phyloP scores from a whole-genome alignment of 2,888 invertebrate species.

The Leptogaster cylindrica region DNA sequence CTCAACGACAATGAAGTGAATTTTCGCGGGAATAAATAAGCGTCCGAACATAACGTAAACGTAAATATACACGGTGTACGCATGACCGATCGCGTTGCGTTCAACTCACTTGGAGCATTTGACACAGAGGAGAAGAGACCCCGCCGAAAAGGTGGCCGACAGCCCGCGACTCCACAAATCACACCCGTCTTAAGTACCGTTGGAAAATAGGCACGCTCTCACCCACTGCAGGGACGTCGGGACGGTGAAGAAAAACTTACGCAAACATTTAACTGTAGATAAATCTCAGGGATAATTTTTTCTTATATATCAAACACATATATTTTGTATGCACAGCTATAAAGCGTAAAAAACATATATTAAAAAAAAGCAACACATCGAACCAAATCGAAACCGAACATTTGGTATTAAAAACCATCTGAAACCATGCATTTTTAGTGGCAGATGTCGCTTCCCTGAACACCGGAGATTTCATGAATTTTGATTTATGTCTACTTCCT shows the following conservation, averaged over 20 bases:
- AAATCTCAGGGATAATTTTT: background rate
- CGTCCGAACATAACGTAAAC: constrained; percentile 16
- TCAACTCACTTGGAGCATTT: constrained; percentile 19
- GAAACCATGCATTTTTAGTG: background rate
- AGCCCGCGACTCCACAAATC: background rate
- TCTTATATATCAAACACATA: too few relatives aligned
- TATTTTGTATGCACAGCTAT: too few relatives aligned
- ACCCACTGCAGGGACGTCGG: constrained; percentile 3
- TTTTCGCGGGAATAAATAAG: constrained; percentile 39
- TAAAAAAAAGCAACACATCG: constrained; percentile 12
- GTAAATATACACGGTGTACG: constrained; percentile 34
- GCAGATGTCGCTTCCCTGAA: constrained; percentile 25
- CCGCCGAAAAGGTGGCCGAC: constrained; percentile 6
- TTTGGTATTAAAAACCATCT: background rate
- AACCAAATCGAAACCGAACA: constrained; percentile 10
- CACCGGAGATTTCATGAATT: constrained; percentile 18
- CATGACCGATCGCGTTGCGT: constrained; percentile 37
- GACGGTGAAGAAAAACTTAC: constrained; percentile 8
- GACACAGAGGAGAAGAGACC: constrained; percentile 16
- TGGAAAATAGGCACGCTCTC: constrained; percentile 9
- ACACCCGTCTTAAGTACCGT: constrained; percentile 25
- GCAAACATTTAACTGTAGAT: background rate
- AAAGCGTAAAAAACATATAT: background rate
- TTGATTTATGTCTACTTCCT: constrained; percentile 36
- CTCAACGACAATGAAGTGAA: constrained; percentile 23